Base-by-base conservation (phyloP, 2,797 vertebrate genomes). In the Helicolenus hilgendorfi region DNA sequence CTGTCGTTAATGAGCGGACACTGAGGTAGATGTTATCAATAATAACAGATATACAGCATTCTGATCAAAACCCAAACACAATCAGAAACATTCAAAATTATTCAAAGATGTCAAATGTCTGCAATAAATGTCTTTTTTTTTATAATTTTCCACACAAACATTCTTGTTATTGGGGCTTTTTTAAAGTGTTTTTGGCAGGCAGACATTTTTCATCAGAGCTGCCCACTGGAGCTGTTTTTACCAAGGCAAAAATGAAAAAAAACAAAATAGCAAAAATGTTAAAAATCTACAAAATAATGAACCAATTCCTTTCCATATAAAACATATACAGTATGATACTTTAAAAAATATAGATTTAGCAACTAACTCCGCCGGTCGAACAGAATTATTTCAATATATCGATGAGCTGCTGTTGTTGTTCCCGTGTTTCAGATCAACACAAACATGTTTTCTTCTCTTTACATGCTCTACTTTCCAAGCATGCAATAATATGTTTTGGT, bases 21-120 rank as follows among this genome's bases (percentile, higher is more conserved):
- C 93, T 95, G 97, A 97, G 97, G 97, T 97, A 97, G 96, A 97
- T 91, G 95, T 86, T 88, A 91, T 86, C n/a, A 68, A 89, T 85
- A 45, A 89, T 10, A 87, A 91, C 89, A 87, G 77, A 89, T 68
- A 71, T 95, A 96, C 96, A 97, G 95, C 95, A 96, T 96, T 96
- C 89, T 92, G 95, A 96, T 96, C 80, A 85, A 68, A 86, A 92
- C 79, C 20, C 60, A 91, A 79, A 92, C 79, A 82, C 53, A 85
- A 62, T 63, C 84, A 56, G 45, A 89, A 88, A 93, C 83, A 94
- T 92, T 92, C 81, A 86, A 67, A 89, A 76, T 82, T 1, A 85
- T 87, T 20, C 20, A 72, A 87, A 45, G 41, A 84, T 63, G 81
- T 71, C 45, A 56, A 45, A 77, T 15, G 80, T 84, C 72, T 88